Base-by-base conservation (phyloP, 2,113 vertebrate species). In the Antennarius striatus region DNA sequence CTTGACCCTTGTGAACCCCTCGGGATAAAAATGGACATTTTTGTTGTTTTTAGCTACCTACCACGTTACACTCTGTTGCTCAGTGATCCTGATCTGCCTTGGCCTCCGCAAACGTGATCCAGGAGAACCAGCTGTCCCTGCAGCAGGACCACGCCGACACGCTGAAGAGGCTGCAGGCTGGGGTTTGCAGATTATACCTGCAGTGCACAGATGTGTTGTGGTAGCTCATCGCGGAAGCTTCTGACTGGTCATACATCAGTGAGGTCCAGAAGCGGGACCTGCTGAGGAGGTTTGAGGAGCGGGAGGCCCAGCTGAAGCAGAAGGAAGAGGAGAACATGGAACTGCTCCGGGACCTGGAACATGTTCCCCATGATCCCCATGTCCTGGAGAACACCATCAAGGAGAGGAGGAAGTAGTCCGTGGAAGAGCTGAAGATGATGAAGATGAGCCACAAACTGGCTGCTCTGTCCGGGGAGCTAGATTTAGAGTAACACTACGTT, bases 391-490 rank as follows among this genome's bases (percentile, higher is more conserved):
- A 95, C 89, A 97, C 96, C 0, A 92, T 97, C 57, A 94, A 94
- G 53, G 98, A 99, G 87, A 85, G 97, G 6, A 96, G 99, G 85
- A 94, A 91, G 90, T 96, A 96, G 85, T 99, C 99, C 77, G 87
- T 99, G 86, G 98, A 99, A 81, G 96, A 99, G 93, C 91, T 99
- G 5, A 99, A 98, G 80, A 98, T 98, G 91, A 98, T 99, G 5
- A 99, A 98, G 80, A 98, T 98, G 91, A 98, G 97, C 91, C 98
- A 99, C 88, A 95, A 94, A 87, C 89, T 99, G 76, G 94, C 91
- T 3, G 88, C 97, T 91, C 79, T 99, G 87, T 96, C 95, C 0
- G 91, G 94, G 0, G 98, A 99, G 91, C 91, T 99, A 77, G 98
- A 99, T 76, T 89, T 74, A 83, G 69, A 22, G 22, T 22, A 22